Conservation (phyloP, 35 echinoderm and acorn worm species). For the Apostichopus parvimensis region DNA sequence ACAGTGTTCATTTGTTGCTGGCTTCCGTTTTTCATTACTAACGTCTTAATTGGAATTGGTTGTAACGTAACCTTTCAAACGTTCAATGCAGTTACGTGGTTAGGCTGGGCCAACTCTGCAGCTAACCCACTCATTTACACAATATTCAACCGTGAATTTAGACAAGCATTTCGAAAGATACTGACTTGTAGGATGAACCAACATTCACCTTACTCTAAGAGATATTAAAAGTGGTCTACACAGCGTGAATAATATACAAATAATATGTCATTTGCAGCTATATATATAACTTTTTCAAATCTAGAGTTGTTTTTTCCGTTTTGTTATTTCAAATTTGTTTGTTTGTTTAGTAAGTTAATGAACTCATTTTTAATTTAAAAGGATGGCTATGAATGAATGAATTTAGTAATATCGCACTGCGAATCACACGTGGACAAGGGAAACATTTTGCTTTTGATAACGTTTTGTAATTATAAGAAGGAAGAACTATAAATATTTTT, state of each 20-base stretch:
- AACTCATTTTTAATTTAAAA: too few species aligned
- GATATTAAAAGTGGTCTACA: neutral
- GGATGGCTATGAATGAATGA: too few species aligned
- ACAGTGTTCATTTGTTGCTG: conserved; percentile 91
- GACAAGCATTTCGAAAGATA: conserved; percentile 78
- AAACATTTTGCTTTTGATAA: too few species aligned
- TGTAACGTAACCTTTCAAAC: conserved; percentile 66
- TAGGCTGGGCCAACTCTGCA: conserved; percentile 92
- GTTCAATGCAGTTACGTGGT: conserved; percentile 85
- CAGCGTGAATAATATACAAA: neutral
- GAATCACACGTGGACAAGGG: too few species aligned
- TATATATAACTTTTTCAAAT: too few species aligned
- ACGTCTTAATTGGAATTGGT: conserved; percentile 83
- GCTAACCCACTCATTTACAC: conserved; percentile 96
- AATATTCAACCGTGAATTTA: conserved; percentile 95
- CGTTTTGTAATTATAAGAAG: too few species aligned
- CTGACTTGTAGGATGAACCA: conserved; percentile 52
- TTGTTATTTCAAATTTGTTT: too few species aligned
- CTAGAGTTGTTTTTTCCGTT: too few species aligned
- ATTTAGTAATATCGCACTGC: too few species aligned
- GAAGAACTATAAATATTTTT: too few species aligned
- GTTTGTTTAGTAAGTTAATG: too few species aligned
- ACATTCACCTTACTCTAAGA: conserved; percentile 42
- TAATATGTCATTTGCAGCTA: too few species aligned
- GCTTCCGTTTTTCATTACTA: conserved; percentile 98